Evolutionary conservation across 2,113 vertebrate genomes (phyloP).

Genomic region (Lates calcarifer): DNA sequence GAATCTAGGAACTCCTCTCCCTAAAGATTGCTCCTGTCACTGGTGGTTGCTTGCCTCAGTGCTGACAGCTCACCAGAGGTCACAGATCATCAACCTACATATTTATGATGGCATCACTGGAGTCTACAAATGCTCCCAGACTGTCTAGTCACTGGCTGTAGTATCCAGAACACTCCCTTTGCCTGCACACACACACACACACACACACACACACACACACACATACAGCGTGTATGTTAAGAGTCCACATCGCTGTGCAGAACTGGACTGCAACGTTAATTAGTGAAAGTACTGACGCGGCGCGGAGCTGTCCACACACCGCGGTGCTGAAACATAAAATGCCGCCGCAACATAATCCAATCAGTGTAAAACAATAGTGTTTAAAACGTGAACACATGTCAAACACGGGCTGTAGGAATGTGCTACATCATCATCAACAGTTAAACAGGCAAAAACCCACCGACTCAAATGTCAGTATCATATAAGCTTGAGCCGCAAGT

Average conservation of each 20-base stretch:
- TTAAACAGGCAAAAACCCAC: background rate
- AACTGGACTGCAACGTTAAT: slow-evolving; percentile 58
- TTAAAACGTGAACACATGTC: background rate
- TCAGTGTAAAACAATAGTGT: background rate
- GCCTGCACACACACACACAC: background rate
- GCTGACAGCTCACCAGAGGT: background rate
- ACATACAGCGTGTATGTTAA: background rate
- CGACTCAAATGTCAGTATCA: background rate
- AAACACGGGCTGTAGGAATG: background rate
- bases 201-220: background rate
- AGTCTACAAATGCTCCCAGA: slow-evolving; percentile 3
- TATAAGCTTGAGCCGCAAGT: slow-evolving; percentile 5
- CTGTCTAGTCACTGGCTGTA: slow-evolving; percentile 7
- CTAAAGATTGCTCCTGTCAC: background rate
- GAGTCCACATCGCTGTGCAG: slow-evolving; percentile 24
- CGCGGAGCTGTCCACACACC: slow-evolving; percentile 64
- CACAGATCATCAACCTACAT: background rate
- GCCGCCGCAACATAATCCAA: slow-evolving; percentile 48
- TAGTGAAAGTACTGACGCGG: slow-evolving; percentile 48
- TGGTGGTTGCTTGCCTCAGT: background rate
- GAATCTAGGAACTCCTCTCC: background rate
- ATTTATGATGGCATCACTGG: slow-evolving; percentile 7
- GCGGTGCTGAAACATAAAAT: slow-evolving; percentile 71
- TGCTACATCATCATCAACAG: background rate
- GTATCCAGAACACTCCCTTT: background rate